phyloP scores from a whole-genome alignment of 2,113 vertebrate species.

The Apodemus speciosus region DNA sequence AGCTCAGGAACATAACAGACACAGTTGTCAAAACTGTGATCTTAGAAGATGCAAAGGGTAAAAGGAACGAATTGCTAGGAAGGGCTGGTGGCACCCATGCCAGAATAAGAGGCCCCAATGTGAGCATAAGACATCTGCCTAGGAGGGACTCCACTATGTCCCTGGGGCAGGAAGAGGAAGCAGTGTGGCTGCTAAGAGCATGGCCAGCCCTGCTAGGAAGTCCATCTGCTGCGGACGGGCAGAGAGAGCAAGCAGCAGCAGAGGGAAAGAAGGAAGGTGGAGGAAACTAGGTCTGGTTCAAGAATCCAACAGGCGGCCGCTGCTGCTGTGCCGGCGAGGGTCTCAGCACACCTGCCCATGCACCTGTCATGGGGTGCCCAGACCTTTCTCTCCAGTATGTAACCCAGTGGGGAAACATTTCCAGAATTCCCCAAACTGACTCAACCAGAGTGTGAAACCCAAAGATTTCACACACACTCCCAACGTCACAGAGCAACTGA shows the following conservation, averaged over 20 bases:
- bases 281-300: background rate
- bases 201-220: background rate
- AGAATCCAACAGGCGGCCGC: background rate
- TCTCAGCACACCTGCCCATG: background rate
- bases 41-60: background rate
- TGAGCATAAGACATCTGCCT: background rate
- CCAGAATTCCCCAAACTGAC: background rate
- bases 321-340: background rate
- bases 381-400: background rate
- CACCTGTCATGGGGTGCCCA: background rate
- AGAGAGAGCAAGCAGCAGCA: background rate
- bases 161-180: background rate
- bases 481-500: fast-evolving
- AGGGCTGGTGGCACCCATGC: background rate
- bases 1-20: background rate
- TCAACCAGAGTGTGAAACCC: too few species aligned
- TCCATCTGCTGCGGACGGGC: background rate
- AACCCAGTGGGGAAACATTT: background rate
- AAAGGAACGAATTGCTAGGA: background rate
- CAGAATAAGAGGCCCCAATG: background rate
- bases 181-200: background rate
- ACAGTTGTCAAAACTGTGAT: background rate
- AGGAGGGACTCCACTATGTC: background rate
- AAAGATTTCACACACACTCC: background rate
- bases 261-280: background rate